phyloP scores from a whole-genome alignment of 2,797 vertebrate genomes.

The Echiichthys vipera region DNA sequence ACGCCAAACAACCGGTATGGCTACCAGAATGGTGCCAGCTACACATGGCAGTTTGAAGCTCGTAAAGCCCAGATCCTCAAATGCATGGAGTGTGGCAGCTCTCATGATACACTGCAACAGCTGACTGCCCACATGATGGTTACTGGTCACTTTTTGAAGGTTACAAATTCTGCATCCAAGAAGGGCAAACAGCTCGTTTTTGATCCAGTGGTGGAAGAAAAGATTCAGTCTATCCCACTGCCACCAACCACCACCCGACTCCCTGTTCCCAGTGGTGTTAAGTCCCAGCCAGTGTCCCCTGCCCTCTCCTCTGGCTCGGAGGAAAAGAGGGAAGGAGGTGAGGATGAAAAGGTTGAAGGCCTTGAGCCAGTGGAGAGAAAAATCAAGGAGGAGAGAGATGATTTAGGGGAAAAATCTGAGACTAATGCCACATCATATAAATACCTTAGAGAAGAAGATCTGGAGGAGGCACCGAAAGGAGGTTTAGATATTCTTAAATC shows the following conservation, averaged over 20 bases:
- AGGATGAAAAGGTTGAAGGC: constrained; percentile 85
- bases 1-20: constrained; percentile 99
- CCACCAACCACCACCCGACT: constrained; percentile 95
- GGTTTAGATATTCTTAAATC: constrained; percentile 98
- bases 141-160: constrained; percentile 98
- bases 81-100: constrained; percentile 99
- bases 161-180: constrained; percentile 98
- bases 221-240: constrained; percentile 97
- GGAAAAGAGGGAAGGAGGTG: constrained; percentile 88
- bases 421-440: constrained; percentile 88
- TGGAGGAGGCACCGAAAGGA: constrained; percentile 94
- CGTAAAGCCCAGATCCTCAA: constrained; percentile 99
- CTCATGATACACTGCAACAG: constrained; percentile 98
- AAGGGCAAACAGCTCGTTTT: constrained; percentile 98
- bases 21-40: constrained; percentile 99
- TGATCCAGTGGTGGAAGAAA: constrained; percentile 96
- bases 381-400: constrained; percentile 96
- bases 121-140: constrained; percentile 99
- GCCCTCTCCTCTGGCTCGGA: constrained; percentile 85
- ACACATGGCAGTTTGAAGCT: constrained; percentile 99
- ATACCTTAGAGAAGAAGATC: constrained; percentile 97
- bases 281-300: constrained; percentile 94
- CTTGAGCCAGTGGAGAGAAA: constrained; percentile 87
- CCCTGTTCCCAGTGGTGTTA: constrained; percentile 88
- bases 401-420: constrained; percentile 84